Base-by-base conservation (phyloP, 64 coral and sea anemone genomes). In the Cladopsammia gracilis region DNA sequence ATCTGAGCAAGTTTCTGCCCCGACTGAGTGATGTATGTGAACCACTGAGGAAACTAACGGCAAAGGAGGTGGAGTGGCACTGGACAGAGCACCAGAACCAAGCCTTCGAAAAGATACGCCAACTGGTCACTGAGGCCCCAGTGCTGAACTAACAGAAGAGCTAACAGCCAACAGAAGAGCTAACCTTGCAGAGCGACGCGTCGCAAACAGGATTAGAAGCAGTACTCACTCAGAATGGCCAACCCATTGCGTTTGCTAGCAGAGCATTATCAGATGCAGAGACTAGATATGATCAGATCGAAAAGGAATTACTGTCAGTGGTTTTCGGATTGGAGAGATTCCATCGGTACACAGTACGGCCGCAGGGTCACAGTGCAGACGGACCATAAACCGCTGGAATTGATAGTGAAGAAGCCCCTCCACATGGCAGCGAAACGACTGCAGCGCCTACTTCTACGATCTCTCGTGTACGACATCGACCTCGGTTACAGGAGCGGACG, bases 371-470 rank as follows among this genome's bases (percentile, higher is more conserved):
- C 47, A 46, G 45, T 80, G 3, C 54, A 59, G 7, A 80, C 48
- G 20, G 77, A 80, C 26, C 57, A 83, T 9, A 83, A 85, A 7
- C 81, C 25, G 25, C 16, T 46, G 16, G 57, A 34, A n/a, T 3
- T 6, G 0, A 82, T 82, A 7, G 3, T 44, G 3, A 66, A 67
- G 24, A 85, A 67, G 50, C 81, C 62, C 46, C 59, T 85, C 19
- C 25, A 49, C 16, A 47, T 65, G 34, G 60, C 60, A 1, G 59
- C 62, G 20, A 25, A 45, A 85, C 23, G 59, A 68, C 61, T 85
- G 4, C 53, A 89, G 58, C 43, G 73, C 24, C 75, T 89, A 25
- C 16, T 89, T 6, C 25, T 89, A 8, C 16, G 70, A 56, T 16
- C 20, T 10, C 25, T 46, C 0, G 24, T 13, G 5, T 89, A 89